Base-by-base conservation (phyloP, 1,140 invertebrate species). In the Orussus abietinus region DNA sequence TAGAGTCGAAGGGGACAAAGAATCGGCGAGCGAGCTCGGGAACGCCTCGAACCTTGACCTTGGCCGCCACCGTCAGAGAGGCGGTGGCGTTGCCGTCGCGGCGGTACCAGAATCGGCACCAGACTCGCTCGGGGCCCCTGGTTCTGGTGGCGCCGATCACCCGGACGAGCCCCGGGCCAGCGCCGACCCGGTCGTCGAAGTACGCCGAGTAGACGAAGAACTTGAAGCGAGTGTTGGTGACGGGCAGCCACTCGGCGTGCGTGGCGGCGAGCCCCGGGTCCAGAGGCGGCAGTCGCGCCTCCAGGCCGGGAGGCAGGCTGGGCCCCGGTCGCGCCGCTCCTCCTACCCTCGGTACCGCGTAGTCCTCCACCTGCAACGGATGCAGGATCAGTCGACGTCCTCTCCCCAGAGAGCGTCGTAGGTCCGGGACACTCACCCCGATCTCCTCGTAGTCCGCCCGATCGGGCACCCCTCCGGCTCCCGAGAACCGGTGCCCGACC, bases 181-280 rank as follows among this genome's bases (percentile, higher is more conserved):
- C 75, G n/a, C 79, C 77, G 46, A 81, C 80, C 49, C 86, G 76
- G 28, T 80, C 73, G 66, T 94, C 91, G 53, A 84, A 88, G 57
- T 85, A 94, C 20, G 91, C 91, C 2, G 90, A 93, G 59, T 91
- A 94, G 11, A 95, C 88, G 66, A 85, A 92, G 72, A 94, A 94
- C 70, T 92, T 92, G 61, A 82, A 88, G 59, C 70, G 71, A 9
- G 73, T 75, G 32, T 74, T 72, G 14, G 66, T 70, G 39, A 75
- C 69, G 30, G 69, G 64, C 12, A 74, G 54, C 73, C 73, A 76
- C 49, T 71, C 68, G 10, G 67, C 72, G 46, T 73, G 55, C 30
- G 65, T 73, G 34, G 69, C 50, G 44, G 54, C 60, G 21, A 74
- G 45, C 40, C 47, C 62, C 25, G 62, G 59, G 59, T 71, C 66